Evolutionary conservation across 2,888 invertebrate species (phyloP).

Genomic region (Drosophila phalerata): DNA sequence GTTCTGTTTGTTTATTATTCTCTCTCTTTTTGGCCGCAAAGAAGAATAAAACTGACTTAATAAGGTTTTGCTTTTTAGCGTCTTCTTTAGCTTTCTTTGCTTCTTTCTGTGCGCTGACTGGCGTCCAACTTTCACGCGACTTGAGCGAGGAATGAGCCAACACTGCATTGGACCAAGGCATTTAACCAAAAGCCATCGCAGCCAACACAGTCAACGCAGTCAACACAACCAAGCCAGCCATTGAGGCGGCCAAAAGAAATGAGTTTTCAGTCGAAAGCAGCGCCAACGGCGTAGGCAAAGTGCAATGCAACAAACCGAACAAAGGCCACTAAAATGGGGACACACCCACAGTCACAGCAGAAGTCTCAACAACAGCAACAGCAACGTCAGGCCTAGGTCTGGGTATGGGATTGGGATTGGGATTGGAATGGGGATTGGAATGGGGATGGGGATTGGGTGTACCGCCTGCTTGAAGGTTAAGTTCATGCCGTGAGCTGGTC

Average conservation of each 20-base stretch:
- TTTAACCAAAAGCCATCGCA: conserved; percentile 75
- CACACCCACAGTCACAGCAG: conserved; percentile 51
- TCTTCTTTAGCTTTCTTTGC: conserved; percentile 62
- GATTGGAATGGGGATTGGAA: conserved; percentile 1
- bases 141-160: conserved; percentile 84
- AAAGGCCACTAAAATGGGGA: conserved; percentile 60
- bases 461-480: conserved; percentile 55
- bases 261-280: conserved; percentile 68
- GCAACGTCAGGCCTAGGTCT: conserved; percentile 21
- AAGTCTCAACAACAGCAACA: conserved; percentile 24
- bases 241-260: conserved; percentile 50
- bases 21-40: conserved; percentile 24
- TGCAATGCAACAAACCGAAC: conserved; percentile 58
- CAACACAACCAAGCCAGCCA: conserved; percentile 15
- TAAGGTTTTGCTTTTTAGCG: conserved; percentile 23
- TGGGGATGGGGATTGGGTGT: conserved; percentile 6
- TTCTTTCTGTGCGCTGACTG: conserved; percentile 44
- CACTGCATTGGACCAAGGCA: conserved; percentile 74
- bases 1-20: conserved; percentile 53
- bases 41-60: conserved; percentile 43
- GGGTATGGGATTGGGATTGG: conserved; percentile 8
- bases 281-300: conserved; percentile 50
- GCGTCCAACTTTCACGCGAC: conserved; percentile 85
- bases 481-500: conserved; percentile 52
- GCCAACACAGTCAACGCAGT: conserved; percentile 16